phyloP scores from a whole-genome alignment of 2,888 invertebrate genomes.

The Pachydiplax longipennis region DNA sequence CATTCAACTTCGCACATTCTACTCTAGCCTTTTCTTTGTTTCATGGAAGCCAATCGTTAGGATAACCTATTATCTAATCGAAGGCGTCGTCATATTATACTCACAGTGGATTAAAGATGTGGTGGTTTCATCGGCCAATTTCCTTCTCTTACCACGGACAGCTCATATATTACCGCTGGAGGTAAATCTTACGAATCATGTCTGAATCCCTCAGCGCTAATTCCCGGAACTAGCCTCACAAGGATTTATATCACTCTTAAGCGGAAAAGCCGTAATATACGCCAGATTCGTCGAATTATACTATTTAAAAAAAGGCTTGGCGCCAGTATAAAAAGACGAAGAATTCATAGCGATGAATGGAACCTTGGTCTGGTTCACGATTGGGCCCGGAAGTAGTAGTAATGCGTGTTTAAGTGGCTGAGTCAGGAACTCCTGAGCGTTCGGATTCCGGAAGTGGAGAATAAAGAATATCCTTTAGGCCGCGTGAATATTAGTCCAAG shows the following conservation, averaged over 20 bases:
- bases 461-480: not conserved
- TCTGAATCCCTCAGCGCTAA: not conserved
- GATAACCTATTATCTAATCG: too few species aligned
- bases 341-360: not conserved
- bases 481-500: too few species aligned
- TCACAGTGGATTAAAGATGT: too few species aligned
- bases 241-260: not conserved
- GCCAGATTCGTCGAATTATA: not conserved
- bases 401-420: not conserved
- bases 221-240: not conserved
- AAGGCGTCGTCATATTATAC: too few species aligned
- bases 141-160: too few species aligned
- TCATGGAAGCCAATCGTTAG: too few species aligned
- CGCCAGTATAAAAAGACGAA: not conserved
- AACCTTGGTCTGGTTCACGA: not conserved
- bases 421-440: not conserved
- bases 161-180: too few species aligned
- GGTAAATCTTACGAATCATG: too few species aligned
- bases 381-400: conserved; percentile 9
- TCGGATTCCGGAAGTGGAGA: conserved; percentile 7
- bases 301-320: not conserved
- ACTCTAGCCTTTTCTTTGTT: too few species aligned
- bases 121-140: too few species aligned
- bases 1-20: too few species aligned
- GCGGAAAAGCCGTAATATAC: not conserved